phyloP scores from a whole-genome alignment of 64 coral and sea anemone species.

The Actinia tenebrosa region DNA sequence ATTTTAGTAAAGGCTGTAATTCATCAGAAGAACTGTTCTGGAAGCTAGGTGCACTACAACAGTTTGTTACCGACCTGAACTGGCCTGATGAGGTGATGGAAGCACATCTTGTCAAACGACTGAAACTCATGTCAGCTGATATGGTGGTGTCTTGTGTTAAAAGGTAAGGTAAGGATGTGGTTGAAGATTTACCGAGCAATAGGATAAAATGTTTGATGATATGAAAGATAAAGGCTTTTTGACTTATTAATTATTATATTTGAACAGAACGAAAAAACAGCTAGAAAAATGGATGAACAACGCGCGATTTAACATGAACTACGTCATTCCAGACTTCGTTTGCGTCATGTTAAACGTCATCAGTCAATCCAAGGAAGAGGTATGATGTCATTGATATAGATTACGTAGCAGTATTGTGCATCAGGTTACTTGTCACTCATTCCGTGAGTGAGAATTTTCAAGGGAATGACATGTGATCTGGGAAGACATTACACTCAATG shows the following conservation, averaged over 20 bases:
- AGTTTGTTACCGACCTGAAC: conserved; percentile 87
- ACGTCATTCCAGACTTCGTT: conserved; percentile 42
- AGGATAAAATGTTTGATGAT: too few species aligned
- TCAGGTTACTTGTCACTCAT: too few species aligned
- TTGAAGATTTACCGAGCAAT: too few species aligned
- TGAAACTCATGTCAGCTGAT: conserved; percentile 90
- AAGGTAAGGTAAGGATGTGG: too few species aligned
- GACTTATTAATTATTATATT: neutral
- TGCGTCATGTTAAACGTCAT: conserved; percentile 74
- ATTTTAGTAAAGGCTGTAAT: conserved; percentile 74
- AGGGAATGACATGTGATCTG: too few species aligned
- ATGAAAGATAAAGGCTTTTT: neutral
- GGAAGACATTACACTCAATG: too few species aligned
- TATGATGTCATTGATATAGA: neutral
- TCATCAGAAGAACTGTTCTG: conserved; percentile 91
- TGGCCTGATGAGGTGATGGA: conserved; percentile 94
- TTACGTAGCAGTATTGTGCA: too few species aligned
- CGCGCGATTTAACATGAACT: conserved; percentile 37
- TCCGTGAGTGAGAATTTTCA: too few species aligned
- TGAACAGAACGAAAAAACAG: conserved; percentile 28
- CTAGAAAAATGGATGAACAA: conserved; percentile 49
- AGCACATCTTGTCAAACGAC: conserved; percentile 70
- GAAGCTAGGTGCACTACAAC: conserved; percentile 73
- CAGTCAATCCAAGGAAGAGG: conserved; percentile 68
- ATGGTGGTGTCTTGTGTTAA: conserved; percentile 91